These are phyloP conservation scores for Urocyon cinereoargenteus DNA, from an alignment of 2,797 vertebrate genomes.

Conservation along the genomic window DNA sequence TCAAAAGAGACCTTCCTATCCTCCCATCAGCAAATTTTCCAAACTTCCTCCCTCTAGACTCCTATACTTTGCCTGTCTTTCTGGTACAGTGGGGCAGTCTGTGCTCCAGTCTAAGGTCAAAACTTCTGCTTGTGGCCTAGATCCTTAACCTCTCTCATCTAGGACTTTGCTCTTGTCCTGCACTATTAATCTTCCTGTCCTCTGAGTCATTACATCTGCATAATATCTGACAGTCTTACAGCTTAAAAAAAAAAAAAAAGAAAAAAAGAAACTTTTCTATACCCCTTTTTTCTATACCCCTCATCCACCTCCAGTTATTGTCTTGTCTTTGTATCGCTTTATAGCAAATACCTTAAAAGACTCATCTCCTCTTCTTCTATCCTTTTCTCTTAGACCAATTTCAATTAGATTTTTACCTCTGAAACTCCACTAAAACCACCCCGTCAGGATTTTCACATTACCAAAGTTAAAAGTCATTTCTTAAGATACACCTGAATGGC, in stretches of 20 bases:
- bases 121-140: neutral
- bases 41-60: neutral
- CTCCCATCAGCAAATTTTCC: neutral
- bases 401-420: neutral
- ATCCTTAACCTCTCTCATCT: neutral
- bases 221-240: neutral
- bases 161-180: neutral
- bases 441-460: neutral
- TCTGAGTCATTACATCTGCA: neutral
- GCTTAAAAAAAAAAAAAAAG: neutral
- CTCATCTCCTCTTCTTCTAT: neutral
- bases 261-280: neutral
- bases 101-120: neutral
- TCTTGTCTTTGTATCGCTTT: neutral
- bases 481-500: neutral
- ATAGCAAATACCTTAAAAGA: neutral
- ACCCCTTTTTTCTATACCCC: neutral
- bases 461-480: neutral
- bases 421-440: neutral
- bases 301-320: neutral
- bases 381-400: slow-evolving; percentile 15
- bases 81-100: too few relatives aligned
- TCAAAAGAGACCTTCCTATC: neutral
- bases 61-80: neutral
- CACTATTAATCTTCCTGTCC: neutral